Base-by-base conservation (phyloP, 2,113 vertebrate species). In the Ciconia boyciana region DNA sequence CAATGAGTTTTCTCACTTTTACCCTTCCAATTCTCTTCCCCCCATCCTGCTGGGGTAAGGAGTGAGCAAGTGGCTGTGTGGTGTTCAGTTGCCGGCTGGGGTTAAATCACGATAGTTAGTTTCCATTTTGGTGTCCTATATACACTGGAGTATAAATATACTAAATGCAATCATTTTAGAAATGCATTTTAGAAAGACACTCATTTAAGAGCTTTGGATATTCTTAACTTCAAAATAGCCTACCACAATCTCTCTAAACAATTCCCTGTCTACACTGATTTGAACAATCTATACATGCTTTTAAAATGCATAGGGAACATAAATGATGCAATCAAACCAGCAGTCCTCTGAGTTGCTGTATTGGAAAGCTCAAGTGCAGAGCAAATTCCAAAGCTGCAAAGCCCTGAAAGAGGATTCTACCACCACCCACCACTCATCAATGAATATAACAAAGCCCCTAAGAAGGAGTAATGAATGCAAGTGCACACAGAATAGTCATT, bases 381-480 rank as follows among this genome's bases (percentile, higher is more conserved):
- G 64, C 64, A 91, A 74, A 96, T 94, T 93, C 69, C 87, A 93
- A 75, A 84, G 81, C 78, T 85, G 89, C 39, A 91, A 93, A 94
- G 41, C 78, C 54, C 77, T 93, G 87, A 87, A 65, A 65, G 87
- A 93, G 61, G 31, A 76, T 77, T 60, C 77, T 79, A 78, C 61
- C 61, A 90, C 49, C 90, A 94, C 90, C 93, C 82, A 93, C 58
- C n/a, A n/a, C n/a, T 90, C 58, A 69, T 93, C 93, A 96, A 94
- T 94, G 87, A 96, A 93, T 94, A 94, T 44, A 79, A 90, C 95
- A 96, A 79, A 95, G 44, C 57, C 96, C 48, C 69, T 60, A 93
- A 92, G 81, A 84, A 84, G 79, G 74, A 87, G 84, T 87, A 96
- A 96, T 91, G 81, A 95, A 96, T 72, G 74, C 61, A 96, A 91